Base-by-base conservation (phyloP, 2,113 vertebrate genomes). In the Nyctibius bracteatus region DNA sequence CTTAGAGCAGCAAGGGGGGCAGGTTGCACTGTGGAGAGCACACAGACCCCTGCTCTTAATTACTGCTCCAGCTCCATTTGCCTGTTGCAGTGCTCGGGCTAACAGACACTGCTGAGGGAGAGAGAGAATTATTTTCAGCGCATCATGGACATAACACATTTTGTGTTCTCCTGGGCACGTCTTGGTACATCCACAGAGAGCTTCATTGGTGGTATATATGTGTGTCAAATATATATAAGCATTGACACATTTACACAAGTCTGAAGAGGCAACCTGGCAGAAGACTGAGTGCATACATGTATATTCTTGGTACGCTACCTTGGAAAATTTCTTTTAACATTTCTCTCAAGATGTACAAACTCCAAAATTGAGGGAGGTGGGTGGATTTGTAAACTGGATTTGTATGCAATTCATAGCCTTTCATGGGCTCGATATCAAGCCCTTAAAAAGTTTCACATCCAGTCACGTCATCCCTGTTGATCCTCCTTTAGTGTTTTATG, bases 1-100 rank as follows among this genome's bases (percentile, higher is more conserved):
- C 2, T 51, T 46, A 9, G 0, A 74, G 43, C 68, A 74, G 18
- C n/a, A 66, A 81, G 7, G 23, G 44, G n/a, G 91, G 67, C 44
- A 77, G 25, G 35, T 12, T 86, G 37, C 25, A 10, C 17, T 57
- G 28, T 20, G 33, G 37, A 57, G 16, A 4, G 22, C 33, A 65
- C n/a, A 37, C n/a, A 92, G 65, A 62, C 10, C 21, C 22, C 37
- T 59, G 21, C 41, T 61, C 63, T 65, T 49, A 66, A 55, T 73
- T 52, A 43, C 30, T 1, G 5, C 21, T 35, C 33, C 5, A 22
- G 46, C 14, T 54, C 20, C 0, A 0, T 58, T 43, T 85, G 20
- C 37, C 6, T 68, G 12, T 14, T 68, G 24, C 65, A 47, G 37
- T 10, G 46, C 44, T 86, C 35, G 41, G 44, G 31, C 24, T 68